Conservation (phyloP, 2,888 invertebrate genomes). For the Bembecia ichneumoniformis region DNA sequence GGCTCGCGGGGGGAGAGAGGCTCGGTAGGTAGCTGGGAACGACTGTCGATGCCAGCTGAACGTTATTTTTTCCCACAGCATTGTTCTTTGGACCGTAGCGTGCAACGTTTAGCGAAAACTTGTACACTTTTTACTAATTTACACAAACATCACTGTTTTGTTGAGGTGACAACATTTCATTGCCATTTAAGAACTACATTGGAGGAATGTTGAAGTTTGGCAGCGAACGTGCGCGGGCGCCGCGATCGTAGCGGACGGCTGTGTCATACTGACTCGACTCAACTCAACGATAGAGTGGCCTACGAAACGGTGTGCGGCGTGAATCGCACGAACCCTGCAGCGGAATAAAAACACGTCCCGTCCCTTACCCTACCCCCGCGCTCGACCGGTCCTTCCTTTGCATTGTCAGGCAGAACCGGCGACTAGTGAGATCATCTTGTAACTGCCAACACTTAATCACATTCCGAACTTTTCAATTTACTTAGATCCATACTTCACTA, state of each 20-base stretch:
- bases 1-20: constrained; percentile 62
- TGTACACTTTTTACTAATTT: constrained; percentile 37
- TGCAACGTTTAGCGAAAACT: constrained; percentile 37
- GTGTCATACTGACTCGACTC: constrained; percentile 43
- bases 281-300: constrained; percentile 16
- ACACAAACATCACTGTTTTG: constrained; percentile 29
- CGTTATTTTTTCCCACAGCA: constrained; percentile 75
- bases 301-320: constrained; percentile 40
- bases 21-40: constrained; percentile 69
- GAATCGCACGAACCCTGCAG: constrained; percentile 59
- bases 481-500: too few species aligned
- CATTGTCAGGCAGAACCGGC: constrained; percentile 64
- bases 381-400: constrained; percentile 56
- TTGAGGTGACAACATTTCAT: constrained; percentile 36
- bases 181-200: constrained; percentile 43
- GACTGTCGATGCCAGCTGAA: constrained; percentile 71
- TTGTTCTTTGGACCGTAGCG: constrained; percentile 70
- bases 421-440: constrained; percentile 65
- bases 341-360: constrained; percentile 41
- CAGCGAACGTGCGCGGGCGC: constrained; percentile 55
- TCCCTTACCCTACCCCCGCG: constrained; percentile 34
- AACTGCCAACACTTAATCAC: constrained; percentile 40
- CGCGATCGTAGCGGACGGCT: constrained; percentile 58
- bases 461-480: neutral
- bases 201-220: constrained; percentile 37